Evolutionary conservation across 2,797 vertebrate genomes (phyloP).

Genomic region (Esox masquinongy): DNA sequence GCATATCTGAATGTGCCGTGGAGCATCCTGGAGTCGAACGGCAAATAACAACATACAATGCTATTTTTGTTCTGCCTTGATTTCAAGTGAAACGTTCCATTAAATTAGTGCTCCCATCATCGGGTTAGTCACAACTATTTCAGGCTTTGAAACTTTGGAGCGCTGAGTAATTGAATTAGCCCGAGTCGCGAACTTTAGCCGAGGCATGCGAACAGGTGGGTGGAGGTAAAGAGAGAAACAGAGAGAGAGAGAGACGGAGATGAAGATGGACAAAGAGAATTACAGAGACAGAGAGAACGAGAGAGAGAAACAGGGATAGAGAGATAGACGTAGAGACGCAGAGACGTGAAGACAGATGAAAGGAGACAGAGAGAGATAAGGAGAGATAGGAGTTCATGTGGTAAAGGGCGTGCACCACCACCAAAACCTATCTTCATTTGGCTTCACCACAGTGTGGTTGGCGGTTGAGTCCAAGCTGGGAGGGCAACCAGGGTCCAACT

Average conservation of each 20-base stretch:
- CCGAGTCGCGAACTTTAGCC: background rate
- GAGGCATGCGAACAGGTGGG: background rate
- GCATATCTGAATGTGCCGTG: background rate
- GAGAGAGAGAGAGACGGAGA: background rate
- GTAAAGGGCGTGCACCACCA: background rate
- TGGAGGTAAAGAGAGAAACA: no score
- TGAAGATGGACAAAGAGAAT: background rate
- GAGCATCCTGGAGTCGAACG: background rate
- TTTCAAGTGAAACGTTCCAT: background rate
- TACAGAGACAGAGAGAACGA: background rate
- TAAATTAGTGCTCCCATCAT: slow-evolving; percentile 1
- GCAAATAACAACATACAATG: background rate
- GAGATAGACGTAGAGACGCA: background rate
- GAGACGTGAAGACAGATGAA: background rate
- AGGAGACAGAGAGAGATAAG: background rate
- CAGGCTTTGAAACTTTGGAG: background rate
- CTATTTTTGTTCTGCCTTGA: background rate
- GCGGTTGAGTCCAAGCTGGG: background rate
- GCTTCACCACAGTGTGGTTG: background rate
- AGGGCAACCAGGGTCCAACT: no score
- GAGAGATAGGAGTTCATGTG: background rate
- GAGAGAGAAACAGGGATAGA: background rate
- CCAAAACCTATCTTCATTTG: background rate
- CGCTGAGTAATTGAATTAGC: slow-evolving; percentile 9
- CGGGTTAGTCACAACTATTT: background rate